phyloP scores from a whole-genome alignment of 37 sponge, comb jelly and placozoan species.

The Halisarca cf. caerulea region DNA sequence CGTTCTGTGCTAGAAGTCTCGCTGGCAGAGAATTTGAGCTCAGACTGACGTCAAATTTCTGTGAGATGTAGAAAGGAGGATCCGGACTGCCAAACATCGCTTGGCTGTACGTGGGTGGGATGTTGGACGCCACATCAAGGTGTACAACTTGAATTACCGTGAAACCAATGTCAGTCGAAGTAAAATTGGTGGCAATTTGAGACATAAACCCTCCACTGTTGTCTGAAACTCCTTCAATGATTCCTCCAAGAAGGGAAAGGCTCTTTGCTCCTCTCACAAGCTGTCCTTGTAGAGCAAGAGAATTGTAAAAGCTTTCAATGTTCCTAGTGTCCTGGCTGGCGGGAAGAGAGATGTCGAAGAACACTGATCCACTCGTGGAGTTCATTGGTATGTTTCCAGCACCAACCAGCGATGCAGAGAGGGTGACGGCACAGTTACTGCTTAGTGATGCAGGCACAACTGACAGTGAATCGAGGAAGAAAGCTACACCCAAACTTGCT shows the following conservation, averaged over 20 bases:
- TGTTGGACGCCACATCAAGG: not conserved
- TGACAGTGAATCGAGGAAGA: conserved; percentile 21
- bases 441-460: conserved; percentile 21
- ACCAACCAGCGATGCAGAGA: conserved; percentile 32
- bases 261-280: conserved; percentile 28
- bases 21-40: not conserved
- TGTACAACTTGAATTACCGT: conserved; percentile 60
- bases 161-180: conserved; percentile 45
- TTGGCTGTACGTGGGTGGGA: conserved; percentile 36
- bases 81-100: conserved; percentile 43
- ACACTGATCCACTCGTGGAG: conserved; percentile 21
- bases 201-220: conserved; percentile 53
- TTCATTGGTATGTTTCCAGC: conserved; percentile 20
- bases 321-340: conserved; percentile 1
- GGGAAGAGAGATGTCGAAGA: conserved; percentile 66
- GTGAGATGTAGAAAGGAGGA: conserved; percentile 21
- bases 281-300: conserved; percentile 28
- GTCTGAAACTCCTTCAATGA: conserved; percentile 40
- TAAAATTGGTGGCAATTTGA: conserved; percentile 24
- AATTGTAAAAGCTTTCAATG: conserved; percentile 41
- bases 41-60: conserved; percentile 30
- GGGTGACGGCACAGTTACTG: conserved; percentile 11
- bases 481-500: conserved; percentile 45
- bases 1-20: conserved; percentile 24
- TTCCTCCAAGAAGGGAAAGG: conserved; percentile 45